Conservation (phyloP, 1,140 invertebrate genomes). For the Trinorchestia longiramus region DNA sequence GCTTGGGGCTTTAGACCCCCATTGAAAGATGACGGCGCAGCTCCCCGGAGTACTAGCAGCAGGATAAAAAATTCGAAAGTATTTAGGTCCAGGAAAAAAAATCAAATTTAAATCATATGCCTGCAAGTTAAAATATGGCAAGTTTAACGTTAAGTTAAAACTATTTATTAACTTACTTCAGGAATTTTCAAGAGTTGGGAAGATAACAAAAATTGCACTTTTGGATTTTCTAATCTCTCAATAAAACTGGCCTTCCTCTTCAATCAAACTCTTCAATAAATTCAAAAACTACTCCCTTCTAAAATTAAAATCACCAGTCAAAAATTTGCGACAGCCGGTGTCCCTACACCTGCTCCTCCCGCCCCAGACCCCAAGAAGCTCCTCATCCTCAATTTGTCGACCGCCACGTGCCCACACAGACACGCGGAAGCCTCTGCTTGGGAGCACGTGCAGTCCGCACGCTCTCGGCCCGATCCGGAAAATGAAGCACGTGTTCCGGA, state of each 20-base stretch:
- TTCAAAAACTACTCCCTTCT: not conserved
- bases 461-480: not conserved
- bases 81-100: not conserved
- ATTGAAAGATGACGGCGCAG: too few relatives aligned
- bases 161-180: not conserved
- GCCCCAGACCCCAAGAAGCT: not conserved
- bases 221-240: not conserved
- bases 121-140: not conserved
- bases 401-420: not conserved
- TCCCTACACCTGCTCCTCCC: too few relatives aligned
- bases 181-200: not conserved
- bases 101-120: not conserved
- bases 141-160: not conserved
- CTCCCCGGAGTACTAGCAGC: not conserved
- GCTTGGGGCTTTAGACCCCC: not conserved
- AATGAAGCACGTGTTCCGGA: conserved; percentile 34
- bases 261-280: not conserved
- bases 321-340: not conserved
- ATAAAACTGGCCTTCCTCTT: not conserved
- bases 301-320: not conserved
- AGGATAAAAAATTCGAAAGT: not conserved
- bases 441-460: conserved; percentile 18
- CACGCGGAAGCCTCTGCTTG: not conserved
- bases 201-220: not conserved
- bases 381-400: conserved; percentile 3